phyloP scores from a whole-genome alignment of 2,888 invertebrate genomes.

The Coecobrya sp. region DNA sequence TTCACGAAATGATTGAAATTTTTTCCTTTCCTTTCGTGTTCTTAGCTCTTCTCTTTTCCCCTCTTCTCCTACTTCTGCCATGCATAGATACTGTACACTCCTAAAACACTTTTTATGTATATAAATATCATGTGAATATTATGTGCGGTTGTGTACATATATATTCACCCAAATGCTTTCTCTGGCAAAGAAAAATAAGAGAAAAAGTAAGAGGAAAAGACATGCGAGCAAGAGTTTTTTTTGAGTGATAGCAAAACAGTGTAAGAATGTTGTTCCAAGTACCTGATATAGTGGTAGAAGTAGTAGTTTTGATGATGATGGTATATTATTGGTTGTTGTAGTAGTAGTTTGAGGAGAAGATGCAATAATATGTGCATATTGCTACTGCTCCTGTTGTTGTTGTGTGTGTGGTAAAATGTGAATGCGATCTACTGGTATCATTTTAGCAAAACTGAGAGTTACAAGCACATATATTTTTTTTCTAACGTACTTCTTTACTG shows the following conservation, averaged over 20 bases:
- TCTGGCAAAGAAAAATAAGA: slow-evolving; percentile 22
- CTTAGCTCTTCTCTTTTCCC: slow-evolving; percentile 57
- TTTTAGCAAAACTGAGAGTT: background rate
- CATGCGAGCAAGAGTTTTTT: slow-evolving; percentile 35
- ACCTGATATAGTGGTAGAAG: slow-evolving; percentile 22
- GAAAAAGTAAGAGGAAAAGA: background rate
- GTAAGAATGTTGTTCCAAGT: slow-evolving; percentile 35
- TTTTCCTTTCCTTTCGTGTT: slow-evolving; percentile 84
- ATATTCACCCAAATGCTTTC: slow-evolving; percentile 55
- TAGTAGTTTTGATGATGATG: background rate
- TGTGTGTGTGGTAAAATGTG: slow-evolving; percentile 15
- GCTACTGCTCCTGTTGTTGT: too few relatives aligned
- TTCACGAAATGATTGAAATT: slow-evolving; percentile 87
- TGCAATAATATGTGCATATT: slow-evolving; percentile 13
- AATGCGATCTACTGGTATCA: slow-evolving; percentile 46
- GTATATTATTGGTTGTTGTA: background rate
- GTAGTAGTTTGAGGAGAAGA: background rate
- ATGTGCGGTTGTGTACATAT: slow-evolving; percentile 9
- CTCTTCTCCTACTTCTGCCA: slow-evolving; percentile 42
- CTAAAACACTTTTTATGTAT: slow-evolving; percentile 40
- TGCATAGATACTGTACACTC: slow-evolving; percentile 40
- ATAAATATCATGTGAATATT: slow-evolving; percentile 37
- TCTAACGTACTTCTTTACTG: background rate
- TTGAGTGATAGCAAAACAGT: slow-evolving; percentile 65
- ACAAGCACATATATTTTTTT: background rate